Percentiles rank a stretch among this genome's conserved stretches.
phyloP scores from a whole-genome alignment of 2,113 vertebrate species.

The Nothocercus nigrocapillus region DNA sequence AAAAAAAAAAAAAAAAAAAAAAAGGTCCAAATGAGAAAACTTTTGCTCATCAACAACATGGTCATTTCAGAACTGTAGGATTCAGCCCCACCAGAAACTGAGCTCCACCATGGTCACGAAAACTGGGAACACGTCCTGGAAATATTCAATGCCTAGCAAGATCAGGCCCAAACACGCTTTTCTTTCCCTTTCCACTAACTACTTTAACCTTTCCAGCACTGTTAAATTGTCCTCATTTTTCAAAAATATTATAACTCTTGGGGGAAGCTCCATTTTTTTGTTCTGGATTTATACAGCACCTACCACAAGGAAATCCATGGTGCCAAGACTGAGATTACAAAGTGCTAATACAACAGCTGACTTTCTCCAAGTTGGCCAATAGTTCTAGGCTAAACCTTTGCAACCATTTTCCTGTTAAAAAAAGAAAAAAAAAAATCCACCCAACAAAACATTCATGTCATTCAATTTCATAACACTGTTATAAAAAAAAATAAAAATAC shows the following conservation, averaged over 20 bases:
- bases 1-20: not conserved
- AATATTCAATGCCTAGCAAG: not conserved
- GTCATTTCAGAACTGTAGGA: not conserved
- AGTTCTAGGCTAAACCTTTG: not conserved
- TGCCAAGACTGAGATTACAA: not conserved
- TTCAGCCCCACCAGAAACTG: not conserved
- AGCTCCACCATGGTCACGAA: not conserved
- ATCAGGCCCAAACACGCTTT: not conserved
- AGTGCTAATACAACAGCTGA: not conserved
- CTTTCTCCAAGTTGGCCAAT: not conserved
- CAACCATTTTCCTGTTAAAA: not conserved
- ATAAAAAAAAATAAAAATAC: not conserved
- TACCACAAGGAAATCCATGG: not conserved
- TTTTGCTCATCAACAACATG: not conserved
- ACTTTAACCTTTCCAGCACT: not conserved
- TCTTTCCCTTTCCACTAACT: not conserved
- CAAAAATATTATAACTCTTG: not conserved
- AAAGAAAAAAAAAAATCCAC: not conserved
- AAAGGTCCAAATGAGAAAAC: not conserved
- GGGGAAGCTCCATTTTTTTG: not conserved
- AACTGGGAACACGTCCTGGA: not conserved
- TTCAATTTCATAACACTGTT: not conserved
- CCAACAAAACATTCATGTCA: not conserved
- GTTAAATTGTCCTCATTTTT: not conserved
- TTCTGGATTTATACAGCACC: not conserved